Conservation (phyloP, 2,797 vertebrate genomes). For the Octomys mimax region DNA sequence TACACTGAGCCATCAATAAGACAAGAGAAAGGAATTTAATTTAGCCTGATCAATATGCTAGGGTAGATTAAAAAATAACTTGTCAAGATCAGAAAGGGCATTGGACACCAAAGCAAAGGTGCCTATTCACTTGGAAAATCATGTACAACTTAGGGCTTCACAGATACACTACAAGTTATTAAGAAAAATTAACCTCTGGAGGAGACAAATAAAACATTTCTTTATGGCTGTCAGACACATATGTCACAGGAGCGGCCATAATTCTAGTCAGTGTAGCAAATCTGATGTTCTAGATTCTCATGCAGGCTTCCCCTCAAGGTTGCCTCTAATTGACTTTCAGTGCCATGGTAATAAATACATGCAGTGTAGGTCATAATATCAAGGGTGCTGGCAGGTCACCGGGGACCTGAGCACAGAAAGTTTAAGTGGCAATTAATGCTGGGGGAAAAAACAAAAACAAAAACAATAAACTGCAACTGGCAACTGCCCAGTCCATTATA, state of each 20-base stretch:
- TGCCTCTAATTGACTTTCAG: slow-evolving; percentile 53
- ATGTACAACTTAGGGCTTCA: neutral
- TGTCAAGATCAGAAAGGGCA: neutral
- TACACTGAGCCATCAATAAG: neutral
- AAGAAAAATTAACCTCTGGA: slow-evolving; percentile 47
- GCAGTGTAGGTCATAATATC: neutral
- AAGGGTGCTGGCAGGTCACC: neutral
- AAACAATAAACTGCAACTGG: neutral
- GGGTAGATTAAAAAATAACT: neutral
- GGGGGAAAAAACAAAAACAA: neutral
- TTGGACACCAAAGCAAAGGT: neutral
- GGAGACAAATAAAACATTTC: slow-evolving; percentile 31
- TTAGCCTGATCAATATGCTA: slow-evolving; percentile 28
- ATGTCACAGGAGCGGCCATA: neutral
- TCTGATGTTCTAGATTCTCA: slow-evolving; percentile 66
- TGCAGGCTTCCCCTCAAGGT: neutral
- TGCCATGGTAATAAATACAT: neutral
- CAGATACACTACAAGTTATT: neutral
- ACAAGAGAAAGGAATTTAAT: slow-evolving; percentile 34
- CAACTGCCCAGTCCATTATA: neutral
- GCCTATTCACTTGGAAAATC: slow-evolving; percentile 37
- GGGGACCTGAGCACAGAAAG: neutral
- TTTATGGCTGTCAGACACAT: slow-evolving; percentile 22
- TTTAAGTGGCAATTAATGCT: neutral
- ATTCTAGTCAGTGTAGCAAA: slow-evolving; percentile 42